Base-by-base conservation (phyloP, 2,113 vertebrate species). In the Dasyurus viverrinus region DNA sequence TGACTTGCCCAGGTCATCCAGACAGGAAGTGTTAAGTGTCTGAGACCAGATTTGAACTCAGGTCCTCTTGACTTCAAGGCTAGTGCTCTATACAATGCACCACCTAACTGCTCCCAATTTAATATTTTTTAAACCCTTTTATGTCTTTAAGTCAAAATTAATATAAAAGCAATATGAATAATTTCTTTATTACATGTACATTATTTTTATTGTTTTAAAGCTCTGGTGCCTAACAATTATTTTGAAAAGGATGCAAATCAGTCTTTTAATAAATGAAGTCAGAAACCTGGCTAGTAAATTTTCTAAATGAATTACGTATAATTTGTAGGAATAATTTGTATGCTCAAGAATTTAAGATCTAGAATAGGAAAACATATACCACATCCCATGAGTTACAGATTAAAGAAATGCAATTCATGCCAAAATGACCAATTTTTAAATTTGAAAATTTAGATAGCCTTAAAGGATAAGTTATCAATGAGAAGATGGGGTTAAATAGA, bases 141-240 rank as follows among this genome's bases (percentile, higher is more conserved):
- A 55, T 76, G 95, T 19, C 36, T 84, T 42, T 84, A 68, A 68
- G 94, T 53, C 60, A 91, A 94, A 97, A 91, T 90, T 55, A 95
- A 90, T 0, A 89, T 96, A 97, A 97, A 97, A 97, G 93, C 90
- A 97, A 48, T 92, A 89, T 52, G 92, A 97, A 97, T 36, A 94
- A 52, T 54, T 68, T 97, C 98, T 94, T 94, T 94, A 91, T 30
- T 53, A 91, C 48, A 97, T 54, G 92, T 91, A 97, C 0, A 92
- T 90, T 95, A 97, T 96, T 96, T 60, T 96, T 27, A 97, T 2
- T 50, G 93, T 96, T 60, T 96, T 97, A 97, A 96, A 97, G 89
- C 90, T 97, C 42, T 96, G 68, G 96, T 84, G 47, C 93, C 47
- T 54, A 95, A 90, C 91, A 96, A 96, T 95, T 97, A 92, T 93